phyloP scores from a whole-genome alignment of 2,113 vertebrate species.

The Pachyramphus minor region DNA sequence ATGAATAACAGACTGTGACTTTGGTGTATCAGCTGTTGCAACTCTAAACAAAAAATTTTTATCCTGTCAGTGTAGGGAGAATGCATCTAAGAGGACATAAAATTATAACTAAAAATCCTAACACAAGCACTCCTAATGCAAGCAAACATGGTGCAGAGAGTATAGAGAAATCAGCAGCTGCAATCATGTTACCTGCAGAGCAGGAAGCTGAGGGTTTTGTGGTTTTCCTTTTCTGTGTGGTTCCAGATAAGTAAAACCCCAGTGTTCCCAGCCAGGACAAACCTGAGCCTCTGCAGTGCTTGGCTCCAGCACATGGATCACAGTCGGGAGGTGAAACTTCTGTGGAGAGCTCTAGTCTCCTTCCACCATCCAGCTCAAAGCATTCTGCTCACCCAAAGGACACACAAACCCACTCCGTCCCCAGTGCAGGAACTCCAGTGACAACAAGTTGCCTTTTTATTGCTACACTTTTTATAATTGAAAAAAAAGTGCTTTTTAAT shows the following conservation, averaged over 20 bases:
- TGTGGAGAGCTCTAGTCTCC: neutral
- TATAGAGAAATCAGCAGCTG: neutral
- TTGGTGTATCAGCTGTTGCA: neutral
- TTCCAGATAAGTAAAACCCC: neutral
- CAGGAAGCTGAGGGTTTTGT: conserved; percentile 3
- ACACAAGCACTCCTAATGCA: neutral
- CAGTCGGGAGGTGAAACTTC: neutral
- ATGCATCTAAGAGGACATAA: neutral
- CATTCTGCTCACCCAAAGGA: fast-evolving
- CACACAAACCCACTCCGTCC: neutral
- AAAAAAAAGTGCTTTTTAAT: neutral
- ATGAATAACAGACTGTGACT: neutral
- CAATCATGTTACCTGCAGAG: neutral
- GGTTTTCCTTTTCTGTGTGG: neutral
- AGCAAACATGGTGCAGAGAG: neutral
- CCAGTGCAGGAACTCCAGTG: neutral
- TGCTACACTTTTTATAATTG: neutral
- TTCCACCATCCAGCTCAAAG: neutral
- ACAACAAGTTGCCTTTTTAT: neutral
- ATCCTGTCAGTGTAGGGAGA: neutral
- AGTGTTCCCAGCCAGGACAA: neutral
- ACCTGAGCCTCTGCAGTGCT: neutral
- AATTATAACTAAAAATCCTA: neutral
- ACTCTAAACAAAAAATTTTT: neutral
- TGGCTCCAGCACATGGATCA: neutral